A percentile compares a stretch with the other conserved stretches of the same genome.
phyloP scores from a whole-genome alignment of 2,888 invertebrate genomes.

The Mamestra brassicae region DNA sequence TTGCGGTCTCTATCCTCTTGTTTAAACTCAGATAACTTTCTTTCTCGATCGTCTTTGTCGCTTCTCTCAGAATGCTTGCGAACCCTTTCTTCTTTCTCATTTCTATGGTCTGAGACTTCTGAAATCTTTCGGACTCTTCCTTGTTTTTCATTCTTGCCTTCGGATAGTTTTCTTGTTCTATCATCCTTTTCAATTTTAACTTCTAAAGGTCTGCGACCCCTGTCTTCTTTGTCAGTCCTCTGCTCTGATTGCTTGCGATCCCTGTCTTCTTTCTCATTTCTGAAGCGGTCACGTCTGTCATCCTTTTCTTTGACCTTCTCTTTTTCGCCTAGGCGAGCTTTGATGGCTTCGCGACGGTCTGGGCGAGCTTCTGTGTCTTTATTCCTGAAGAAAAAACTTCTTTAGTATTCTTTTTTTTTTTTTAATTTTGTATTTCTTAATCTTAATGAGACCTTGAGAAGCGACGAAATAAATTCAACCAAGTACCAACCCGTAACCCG shows the following conservation, averaged over 20 bases:
- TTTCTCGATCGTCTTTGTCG: conserved; percentile 52
- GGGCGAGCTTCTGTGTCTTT: conserved; percentile 68
- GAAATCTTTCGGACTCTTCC: conserved; percentile 55
- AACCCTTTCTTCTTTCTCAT: conserved; percentile 36
- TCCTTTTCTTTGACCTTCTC: conserved; percentile 59
- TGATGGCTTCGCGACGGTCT: conserved; percentile 71
- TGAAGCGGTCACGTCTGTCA: conserved; percentile 49
- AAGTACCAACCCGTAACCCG: too few species aligned
- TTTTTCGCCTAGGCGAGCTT: conserved; percentile 65
- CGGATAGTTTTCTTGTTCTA: conserved; percentile 32
- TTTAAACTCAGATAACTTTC: conserved; percentile 43
- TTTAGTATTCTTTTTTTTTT: too few species aligned
- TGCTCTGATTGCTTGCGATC: conserved; percentile 42
- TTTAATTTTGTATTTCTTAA: too few species aligned
- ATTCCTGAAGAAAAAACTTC: conserved; percentile 62
- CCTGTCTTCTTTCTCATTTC: conserved; percentile 40
- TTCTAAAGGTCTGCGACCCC: conserved; percentile 44
- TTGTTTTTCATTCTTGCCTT: conserved; percentile 55
- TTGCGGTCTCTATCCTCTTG: conserved; percentile 48
- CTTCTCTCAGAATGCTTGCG: conserved; percentile 42
- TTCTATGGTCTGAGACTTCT: conserved; percentile 35
- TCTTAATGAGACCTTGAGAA: too few species aligned
- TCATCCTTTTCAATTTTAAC: conserved; percentile 49
- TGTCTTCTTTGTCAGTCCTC: conserved; percentile 51
- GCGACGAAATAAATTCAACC: too few species aligned